Conservation (phyloP, 2,888 invertebrate genomes). For the Dione vanillae region DNA sequence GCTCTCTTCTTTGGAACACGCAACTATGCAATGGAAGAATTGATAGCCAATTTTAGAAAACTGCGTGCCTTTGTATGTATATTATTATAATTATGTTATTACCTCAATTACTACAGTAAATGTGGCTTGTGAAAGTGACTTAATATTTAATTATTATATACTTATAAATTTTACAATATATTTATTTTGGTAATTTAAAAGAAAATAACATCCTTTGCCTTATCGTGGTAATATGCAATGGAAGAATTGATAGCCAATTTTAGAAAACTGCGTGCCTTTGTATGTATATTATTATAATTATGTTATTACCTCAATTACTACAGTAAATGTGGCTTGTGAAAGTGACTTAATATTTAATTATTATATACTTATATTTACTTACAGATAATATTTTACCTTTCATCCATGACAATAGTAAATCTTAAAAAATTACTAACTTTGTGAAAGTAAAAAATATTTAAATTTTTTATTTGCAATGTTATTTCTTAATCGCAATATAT, state of each 20-base stretch:
- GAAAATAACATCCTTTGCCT: not conserved
- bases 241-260: conserved; percentile 82
- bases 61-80: conserved; percentile 74
- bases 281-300: conserved; percentile 57
- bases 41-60: conserved; percentile 78
- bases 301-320: not conserved
- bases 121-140: not conserved
- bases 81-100: conserved; percentile 14
- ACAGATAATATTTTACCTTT: too few species aligned
- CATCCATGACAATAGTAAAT: too few species aligned
- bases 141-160: too few species aligned
- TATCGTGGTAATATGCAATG: conserved; percentile 67
- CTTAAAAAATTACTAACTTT: too few species aligned
- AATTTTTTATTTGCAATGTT: not conserved
- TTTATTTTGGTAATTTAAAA: not conserved
- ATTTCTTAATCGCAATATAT: not conserved
- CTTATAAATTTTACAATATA: not conserved
- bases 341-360: too few species aligned
- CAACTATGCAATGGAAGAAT: conserved; percentile 83
- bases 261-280: conserved; percentile 72
- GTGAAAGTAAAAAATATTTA: not conserved
- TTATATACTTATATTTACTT: too few species aligned
- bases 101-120: not conserved
- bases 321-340: not conserved
- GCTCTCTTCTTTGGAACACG: conserved; percentile 79